phyloP scores from a whole-genome alignment of 2,797 vertebrate genomes.

The Trematomus bernacchii region DNA sequence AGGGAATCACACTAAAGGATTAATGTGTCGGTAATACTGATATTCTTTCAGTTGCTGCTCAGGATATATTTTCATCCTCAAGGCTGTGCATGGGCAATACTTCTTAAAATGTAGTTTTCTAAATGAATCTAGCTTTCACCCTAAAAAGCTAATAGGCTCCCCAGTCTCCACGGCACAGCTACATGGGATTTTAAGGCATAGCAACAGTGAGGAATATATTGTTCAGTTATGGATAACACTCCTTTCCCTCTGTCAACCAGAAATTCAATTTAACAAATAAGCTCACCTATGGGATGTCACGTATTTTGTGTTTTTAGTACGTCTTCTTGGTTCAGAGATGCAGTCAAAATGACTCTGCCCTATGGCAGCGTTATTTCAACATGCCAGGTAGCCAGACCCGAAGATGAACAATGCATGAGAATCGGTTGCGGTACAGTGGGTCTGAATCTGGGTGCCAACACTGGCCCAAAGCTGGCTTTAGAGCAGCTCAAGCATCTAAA shows the following conservation, averaged over 20 bases:
- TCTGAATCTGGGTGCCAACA: constrained; percentile 6
- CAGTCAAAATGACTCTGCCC: not conserved
- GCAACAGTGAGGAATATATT: constrained; percentile 14
- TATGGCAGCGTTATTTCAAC: constrained; percentile 1
- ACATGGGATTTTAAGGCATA: constrained; percentile 39
- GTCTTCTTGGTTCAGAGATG: not conserved
- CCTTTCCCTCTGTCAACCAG: not conserved
- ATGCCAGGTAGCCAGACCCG: not conserved
- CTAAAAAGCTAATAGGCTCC: constrained; percentile 36
- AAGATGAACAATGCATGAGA: constrained; percentile 16
- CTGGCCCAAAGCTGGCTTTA: not conserved
- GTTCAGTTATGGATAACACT: not conserved
- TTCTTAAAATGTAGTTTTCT: constrained; percentile 29
- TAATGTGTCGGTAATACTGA: constrained; percentile 30
- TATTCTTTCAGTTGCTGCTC: constrained; percentile 28
- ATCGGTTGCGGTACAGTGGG: not conserved
- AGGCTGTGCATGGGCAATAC: constrained; percentile 14
- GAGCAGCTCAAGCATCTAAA: too few relatives aligned
- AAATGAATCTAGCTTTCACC: constrained; percentile 47
- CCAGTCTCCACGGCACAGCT: constrained; percentile 23
- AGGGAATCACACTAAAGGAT: constrained; percentile 9
- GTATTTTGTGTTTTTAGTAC: not conserved
- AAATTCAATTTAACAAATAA: constrained; percentile 29
- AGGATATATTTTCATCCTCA: constrained; percentile 23
- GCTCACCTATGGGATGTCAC: not conserved